These are phyloP conservation scores for Tinea pellionella DNA, from an alignment of 2,888 invertebrate genomes.

Conservation along the genomic window DNA sequence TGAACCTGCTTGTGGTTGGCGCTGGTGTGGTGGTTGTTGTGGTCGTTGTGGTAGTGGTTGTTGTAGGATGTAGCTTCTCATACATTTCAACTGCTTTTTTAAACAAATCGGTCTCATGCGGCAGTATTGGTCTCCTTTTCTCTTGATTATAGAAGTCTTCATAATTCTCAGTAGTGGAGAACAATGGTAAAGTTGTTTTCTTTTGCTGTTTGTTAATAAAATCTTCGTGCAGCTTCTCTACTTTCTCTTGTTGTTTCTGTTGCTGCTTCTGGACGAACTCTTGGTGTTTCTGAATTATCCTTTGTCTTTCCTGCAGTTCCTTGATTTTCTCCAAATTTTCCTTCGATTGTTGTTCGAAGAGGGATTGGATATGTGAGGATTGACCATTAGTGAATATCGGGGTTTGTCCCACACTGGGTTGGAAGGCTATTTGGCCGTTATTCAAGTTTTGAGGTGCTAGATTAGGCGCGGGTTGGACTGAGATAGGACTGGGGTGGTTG, in stretches of 20 bases:
- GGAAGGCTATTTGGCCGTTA: slow-evolving; percentile 51
- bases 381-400: slow-evolving; percentile 61
- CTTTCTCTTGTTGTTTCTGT: slow-evolving; percentile 81
- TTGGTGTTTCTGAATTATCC: slow-evolving; percentile 80
- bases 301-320: slow-evolving; percentile 78
- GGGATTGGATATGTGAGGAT: slow-evolving; percentile 66
- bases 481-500: slow-evolving; percentile 50
- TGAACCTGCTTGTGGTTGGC: slow-evolving; percentile 48
- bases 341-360: slow-evolving; percentile 71
- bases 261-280: slow-evolving; percentile 84
- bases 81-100: slow-evolving; percentile 75
- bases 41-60: slow-evolving; percentile 75
- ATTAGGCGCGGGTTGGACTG: slow-evolving; percentile 52
- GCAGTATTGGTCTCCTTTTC: slow-evolving; percentile 63
- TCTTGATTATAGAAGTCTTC: slow-evolving; percentile 50
- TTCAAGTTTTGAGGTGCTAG: slow-evolving; percentile 29
- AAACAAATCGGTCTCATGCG: slow-evolving; percentile 74
- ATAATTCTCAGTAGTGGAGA: slow-evolving; percentile 58
- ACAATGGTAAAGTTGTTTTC: slow-evolving; percentile 65
- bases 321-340: slow-evolving; percentile 71
- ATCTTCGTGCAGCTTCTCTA: slow-evolving; percentile 77
- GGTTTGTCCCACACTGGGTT: slow-evolving; percentile 42
- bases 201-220: slow-evolving; percentile 78
- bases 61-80: slow-evolving; percentile 76
- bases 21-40: slow-evolving; percentile 69